These are phyloP conservation scores for Hydrophis major DNA, from an alignment of 2,797 vertebrate species.

Conservation along the genomic window DNA sequence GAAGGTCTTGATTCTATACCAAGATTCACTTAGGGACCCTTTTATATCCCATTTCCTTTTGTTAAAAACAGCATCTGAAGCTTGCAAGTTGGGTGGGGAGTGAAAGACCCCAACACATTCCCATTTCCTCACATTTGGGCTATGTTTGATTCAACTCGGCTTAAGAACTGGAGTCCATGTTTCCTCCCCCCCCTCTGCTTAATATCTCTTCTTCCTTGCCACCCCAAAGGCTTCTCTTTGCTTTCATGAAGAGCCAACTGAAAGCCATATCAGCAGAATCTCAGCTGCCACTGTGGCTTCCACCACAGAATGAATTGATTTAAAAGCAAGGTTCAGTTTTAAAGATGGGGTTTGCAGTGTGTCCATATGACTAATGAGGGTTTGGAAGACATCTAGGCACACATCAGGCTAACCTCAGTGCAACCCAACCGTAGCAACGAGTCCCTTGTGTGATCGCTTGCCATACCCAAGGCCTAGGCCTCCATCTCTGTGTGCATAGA, in stretches of 20 bases:
- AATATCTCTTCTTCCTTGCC: conserved; percentile 1
- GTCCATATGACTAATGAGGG: conserved; percentile 54
- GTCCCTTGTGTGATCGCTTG: conserved; percentile 56
- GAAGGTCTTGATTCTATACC: neutral
- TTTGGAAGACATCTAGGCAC: conserved; percentile 30
- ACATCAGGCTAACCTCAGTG: conserved; percentile 47
- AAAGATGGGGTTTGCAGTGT: conserved; percentile 40
- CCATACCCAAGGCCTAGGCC: conserved; percentile 52
- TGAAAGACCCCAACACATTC: neutral
- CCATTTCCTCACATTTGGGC: neutral
- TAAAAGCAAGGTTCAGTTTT: conserved; percentile 38
- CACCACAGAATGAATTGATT: conserved; percentile 37
- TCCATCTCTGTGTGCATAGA: conserved; percentile 24
- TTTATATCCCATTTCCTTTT: neutral
- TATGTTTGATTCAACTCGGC: neutral
- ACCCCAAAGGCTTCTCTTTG: neutral
- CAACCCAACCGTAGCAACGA: conserved; percentile 55
- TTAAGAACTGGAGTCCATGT: neutral
- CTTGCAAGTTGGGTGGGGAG: neutral
- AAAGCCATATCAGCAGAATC: conserved; percentile 41
- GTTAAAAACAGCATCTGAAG: neutral
- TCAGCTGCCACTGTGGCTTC: conserved; percentile 32
- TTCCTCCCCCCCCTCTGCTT: neutral
- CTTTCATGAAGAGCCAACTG: conserved; percentile 32
- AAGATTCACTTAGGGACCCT: neutral